Conservation (phyloP, 2,888 invertebrate species). For the Tridacna gigas region DNA sequence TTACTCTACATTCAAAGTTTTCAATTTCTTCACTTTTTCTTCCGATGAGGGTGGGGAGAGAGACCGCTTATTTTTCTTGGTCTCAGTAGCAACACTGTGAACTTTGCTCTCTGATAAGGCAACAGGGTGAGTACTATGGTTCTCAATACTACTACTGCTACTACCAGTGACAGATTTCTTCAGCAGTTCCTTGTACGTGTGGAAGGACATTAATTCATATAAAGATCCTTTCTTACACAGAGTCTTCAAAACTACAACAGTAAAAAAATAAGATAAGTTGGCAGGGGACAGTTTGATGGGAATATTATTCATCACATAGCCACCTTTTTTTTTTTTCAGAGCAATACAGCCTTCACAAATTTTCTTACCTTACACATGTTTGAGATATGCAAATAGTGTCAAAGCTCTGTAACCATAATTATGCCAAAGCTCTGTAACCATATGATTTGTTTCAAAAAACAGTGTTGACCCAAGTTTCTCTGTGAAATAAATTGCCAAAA, state of each 20-base stretch:
- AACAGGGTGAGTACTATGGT: background rate
- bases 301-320: too few species aligned
- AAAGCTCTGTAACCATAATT: too few species aligned
- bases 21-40: constrained; percentile 60
- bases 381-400: too few species aligned
- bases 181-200: constrained; percentile 43
- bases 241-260: constrained; percentile 66
- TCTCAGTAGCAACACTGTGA: background rate
- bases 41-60: constrained; percentile 42
- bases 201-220: constrained; percentile 70
- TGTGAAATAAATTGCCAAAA: too few species aligned
- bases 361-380: too few species aligned
- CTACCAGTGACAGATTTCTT: background rate
- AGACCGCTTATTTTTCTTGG: constrained; percentile 15
- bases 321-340: too few species aligned
- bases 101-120: background rate
- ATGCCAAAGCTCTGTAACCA: too few species aligned
- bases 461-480: too few species aligned
- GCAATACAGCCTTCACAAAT: too few species aligned
- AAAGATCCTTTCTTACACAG: constrained; percentile 66
- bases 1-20: constrained; percentile 71
- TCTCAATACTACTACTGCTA: background rate
- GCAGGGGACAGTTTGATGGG: too few species aligned
- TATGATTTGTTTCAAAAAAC: too few species aligned
- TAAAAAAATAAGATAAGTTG: too few species aligned